phyloP scores from a whole-genome alignment of 2,113 vertebrate genomes.

The Melanerpes aurifrons region DNA sequence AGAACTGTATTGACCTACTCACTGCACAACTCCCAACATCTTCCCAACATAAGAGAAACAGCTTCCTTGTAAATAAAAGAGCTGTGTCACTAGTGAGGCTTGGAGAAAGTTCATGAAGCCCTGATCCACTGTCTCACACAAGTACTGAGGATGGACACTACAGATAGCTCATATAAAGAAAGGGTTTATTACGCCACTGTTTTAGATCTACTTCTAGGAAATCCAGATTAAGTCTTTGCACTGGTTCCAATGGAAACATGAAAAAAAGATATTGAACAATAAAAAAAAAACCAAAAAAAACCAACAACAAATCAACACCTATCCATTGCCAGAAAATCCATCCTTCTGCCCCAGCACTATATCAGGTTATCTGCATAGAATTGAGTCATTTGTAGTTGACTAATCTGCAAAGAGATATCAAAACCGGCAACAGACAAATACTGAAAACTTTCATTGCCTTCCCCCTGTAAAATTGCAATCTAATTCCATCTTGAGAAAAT shows the following conservation, averaged over 20 bases:
- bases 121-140: neutral
- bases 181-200: neutral
- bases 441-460: neutral
- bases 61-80: neutral
- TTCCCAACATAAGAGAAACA: conserved; percentile 2
- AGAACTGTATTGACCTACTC: conserved; percentile 20
- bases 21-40: conserved; percentile 13
- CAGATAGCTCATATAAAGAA: neutral
- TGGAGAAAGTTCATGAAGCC: neutral
- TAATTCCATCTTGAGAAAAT: neutral
- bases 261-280: neutral
- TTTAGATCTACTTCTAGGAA: neutral
- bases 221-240: neutral
- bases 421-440: neutral
- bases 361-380: neutral
- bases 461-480: neutral
- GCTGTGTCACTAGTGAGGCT: neutral
- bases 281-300: neutral
- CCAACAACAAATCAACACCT: neutral
- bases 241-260: neutral
- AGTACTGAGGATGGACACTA: neutral
- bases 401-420: neutral
- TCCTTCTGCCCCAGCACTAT: neutral
- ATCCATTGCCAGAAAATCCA: conserved; percentile 6
- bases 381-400: conserved; percentile 23